Evolutionary conservation across 2,888 invertebrate genomes (phyloP).

Genomic region (Amaurobius ferox): DNA sequence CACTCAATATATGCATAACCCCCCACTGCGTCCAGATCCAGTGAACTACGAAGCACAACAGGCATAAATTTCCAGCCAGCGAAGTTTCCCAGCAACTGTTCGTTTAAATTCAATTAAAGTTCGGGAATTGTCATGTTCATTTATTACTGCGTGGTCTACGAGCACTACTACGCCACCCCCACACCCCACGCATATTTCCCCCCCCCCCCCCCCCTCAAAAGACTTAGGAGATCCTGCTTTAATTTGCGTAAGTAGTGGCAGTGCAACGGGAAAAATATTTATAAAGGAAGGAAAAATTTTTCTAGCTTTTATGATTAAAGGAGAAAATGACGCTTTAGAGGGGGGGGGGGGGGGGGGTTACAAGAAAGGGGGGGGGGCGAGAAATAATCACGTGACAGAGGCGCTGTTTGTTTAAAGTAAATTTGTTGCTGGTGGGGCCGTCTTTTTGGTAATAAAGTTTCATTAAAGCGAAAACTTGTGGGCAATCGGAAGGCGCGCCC

Average conservation of each 20-base stretch:
- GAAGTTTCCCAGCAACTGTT: constrained; percentile 67
- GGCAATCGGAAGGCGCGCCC: constrained; percentile 27
- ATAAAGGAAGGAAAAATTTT: constrained; percentile 65
- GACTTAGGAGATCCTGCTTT: constrained; percentile 43
- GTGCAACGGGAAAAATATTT: constrained; percentile 54
- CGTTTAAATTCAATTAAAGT: constrained; percentile 73
- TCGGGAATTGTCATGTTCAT: constrained; percentile 72
- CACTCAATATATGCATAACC: constrained; percentile 38
- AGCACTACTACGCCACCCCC: neutral
- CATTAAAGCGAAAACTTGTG: constrained; percentile 60
- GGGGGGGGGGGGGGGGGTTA: neutral
- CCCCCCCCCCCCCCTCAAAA: constrained; percentile 23
- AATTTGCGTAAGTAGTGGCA: constrained; percentile 67
- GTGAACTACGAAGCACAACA: constrained; percentile 69
- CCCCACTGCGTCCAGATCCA: constrained; percentile 39
- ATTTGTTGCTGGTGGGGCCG: constrained; percentile 33
- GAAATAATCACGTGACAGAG: constrained; percentile 69
- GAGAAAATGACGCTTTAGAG: constrained; percentile 56
- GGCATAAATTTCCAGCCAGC: constrained; percentile 64
- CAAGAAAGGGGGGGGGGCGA: constrained; percentile 4
- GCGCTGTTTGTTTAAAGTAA: constrained; percentile 59
- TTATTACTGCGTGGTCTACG: constrained; percentile 53
- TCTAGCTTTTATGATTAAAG: constrained; percentile 70
- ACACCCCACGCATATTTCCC: neutral
- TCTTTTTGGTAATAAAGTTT: constrained; percentile 66